Percentiles rank a stretch among this genome's conserved stretches.
Evolutionary conservation across 2,888 invertebrate genomes (phyloP).

Genomic region (Tinea trinotella): DNA sequence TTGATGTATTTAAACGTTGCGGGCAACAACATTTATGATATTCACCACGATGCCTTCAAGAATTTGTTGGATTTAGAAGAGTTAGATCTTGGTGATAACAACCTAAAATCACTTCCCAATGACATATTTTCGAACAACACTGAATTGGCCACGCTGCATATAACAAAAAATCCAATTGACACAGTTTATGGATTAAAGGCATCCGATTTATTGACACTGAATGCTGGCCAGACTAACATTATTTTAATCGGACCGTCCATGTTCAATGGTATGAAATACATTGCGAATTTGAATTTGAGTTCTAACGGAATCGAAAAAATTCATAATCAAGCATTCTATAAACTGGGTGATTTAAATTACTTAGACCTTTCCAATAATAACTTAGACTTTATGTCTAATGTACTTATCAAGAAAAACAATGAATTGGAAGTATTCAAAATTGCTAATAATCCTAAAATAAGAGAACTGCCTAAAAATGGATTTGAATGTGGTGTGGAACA

Average conservation of each 20-base stretch:
- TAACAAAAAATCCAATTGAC: slow-evolving; percentile 78
- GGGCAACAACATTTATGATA: slow-evolving; percentile 75
- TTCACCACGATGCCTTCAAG: slow-evolving; percentile 75
- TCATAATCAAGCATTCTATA: slow-evolving; percentile 77
- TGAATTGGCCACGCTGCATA: slow-evolving; percentile 77
- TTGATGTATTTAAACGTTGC: slow-evolving; percentile 79
- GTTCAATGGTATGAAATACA: slow-evolving; percentile 74
- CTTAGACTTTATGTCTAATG: slow-evolving; percentile 76
- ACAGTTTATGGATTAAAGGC: slow-evolving; percentile 75
- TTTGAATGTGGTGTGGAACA: slow-evolving; percentile 67
- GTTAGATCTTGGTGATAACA: slow-evolving; percentile 80
- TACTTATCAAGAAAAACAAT: slow-evolving; percentile 79
- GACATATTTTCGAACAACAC: slow-evolving; percentile 77
- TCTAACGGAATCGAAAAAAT: slow-evolving; percentile 79
- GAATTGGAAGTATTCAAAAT: slow-evolving; percentile 79
- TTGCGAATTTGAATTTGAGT: slow-evolving; percentile 78
- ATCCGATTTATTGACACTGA: slow-evolving; percentile 76
- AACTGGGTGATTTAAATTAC: slow-evolving; percentile 76
- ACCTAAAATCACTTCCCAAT: slow-evolving; percentile 73
- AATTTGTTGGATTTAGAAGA: slow-evolving; percentile 77
- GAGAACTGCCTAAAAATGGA: slow-evolving; percentile 76
- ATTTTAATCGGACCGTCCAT: slow-evolving; percentile 76
- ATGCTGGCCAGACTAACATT: slow-evolving; percentile 79
- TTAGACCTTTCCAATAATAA: slow-evolving; percentile 83
- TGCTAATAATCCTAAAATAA: slow-evolving; percentile 78